Evolutionary conservation across 2,797 vertebrate species (phyloP).

Genomic region (Acanthurus lineatus): DNA sequence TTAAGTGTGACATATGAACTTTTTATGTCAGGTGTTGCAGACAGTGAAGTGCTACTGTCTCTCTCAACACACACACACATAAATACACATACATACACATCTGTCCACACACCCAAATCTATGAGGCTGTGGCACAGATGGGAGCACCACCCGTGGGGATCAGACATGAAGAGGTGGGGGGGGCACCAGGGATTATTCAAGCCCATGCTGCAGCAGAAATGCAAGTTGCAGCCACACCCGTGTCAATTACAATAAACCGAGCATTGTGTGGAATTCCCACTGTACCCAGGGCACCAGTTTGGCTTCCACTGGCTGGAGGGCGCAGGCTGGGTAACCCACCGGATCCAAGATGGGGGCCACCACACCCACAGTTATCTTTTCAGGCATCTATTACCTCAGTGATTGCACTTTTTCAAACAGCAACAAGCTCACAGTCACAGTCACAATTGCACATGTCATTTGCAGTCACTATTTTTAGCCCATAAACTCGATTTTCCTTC

Average conservation of each 20-base stretch:
- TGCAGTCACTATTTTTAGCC: slow-evolving; percentile 23
- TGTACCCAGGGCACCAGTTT: slow-evolving; percentile 66
- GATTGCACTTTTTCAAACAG: slow-evolving; percentile 17
- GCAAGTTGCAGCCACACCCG: slow-evolving; percentile 69
- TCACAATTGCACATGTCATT: not conserved
- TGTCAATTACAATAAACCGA: slow-evolving; percentile 58
- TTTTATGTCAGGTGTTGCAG: slow-evolving; percentile 37
- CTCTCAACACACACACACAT: not conserved
- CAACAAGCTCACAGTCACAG: not conserved
- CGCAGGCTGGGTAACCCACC: slow-evolving; percentile 36
- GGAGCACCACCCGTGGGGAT: slow-evolving; percentile 48
- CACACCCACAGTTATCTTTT: slow-evolving; percentile 46
- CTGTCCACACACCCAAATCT: slow-evolving; percentile 32
- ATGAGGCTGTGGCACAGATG: slow-evolving; percentile 55
- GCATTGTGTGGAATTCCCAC: slow-evolving; percentile 61
- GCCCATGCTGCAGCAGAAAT: slow-evolving; percentile 54
- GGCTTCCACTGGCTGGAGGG: slow-evolving; percentile 56
- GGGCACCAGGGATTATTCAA: slow-evolving; percentile 50
- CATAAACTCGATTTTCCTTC: not conserved
- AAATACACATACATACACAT: not conserved
- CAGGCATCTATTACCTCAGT: slow-evolving; percentile 14
- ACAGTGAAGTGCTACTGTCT: not conserved
- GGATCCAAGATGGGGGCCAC: slow-evolving; percentile 39
- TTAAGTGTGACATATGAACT: slow-evolving; percentile 47
- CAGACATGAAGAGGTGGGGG: not conserved